A percentile compares a stretch with the other conserved stretches of the same genome.
Evolutionary conservation across 2,113 vertebrate genomes (phyloP).

Genomic region (Polyodon spathula): DNA sequence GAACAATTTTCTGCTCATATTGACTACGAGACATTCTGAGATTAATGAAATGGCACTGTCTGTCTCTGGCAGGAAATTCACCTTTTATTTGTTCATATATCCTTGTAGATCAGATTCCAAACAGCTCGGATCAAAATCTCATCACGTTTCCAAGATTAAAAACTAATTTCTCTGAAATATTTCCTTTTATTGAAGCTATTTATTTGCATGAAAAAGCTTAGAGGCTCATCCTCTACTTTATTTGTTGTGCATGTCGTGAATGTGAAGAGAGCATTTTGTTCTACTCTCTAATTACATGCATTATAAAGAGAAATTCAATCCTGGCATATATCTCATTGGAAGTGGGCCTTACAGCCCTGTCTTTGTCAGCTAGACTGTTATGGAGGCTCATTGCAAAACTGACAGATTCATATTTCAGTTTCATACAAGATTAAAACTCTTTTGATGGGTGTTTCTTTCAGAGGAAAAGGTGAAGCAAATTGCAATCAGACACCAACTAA

Average conservation of each 20-base stretch:
- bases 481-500: conserved; percentile 41
- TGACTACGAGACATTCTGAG: conserved; percentile 58
- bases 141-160: conserved; percentile 89
- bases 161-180: conserved; percentile 78
- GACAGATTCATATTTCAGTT: conserved; percentile 57
- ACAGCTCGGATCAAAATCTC: conserved; percentile 79
- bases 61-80: conserved; percentile 49
- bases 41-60: conserved; percentile 76
- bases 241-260: conserved; percentile 55
- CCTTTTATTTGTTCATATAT: conserved; percentile 72
- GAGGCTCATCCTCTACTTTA: conserved; percentile 60
- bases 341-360: conserved; percentile 20
- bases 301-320: conserved; percentile 55
- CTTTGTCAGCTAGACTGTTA: conserved; percentile 42
- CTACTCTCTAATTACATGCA: conserved; percentile 67
- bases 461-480: conserved; percentile 37
- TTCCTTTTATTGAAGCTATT: conserved; percentile 70
- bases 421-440: conserved; percentile 53
- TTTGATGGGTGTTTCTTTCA: conserved; percentile 30
- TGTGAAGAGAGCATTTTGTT: conserved; percentile 60
- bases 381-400: conserved; percentile 49
- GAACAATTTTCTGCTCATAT: conserved; percentile 60
- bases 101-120: conserved; percentile 64
- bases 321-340: conserved; percentile 46
- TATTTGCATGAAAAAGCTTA: conserved; percentile 80